Evolutionary conservation across 2,113 vertebrate genomes (phyloP).

Genomic region (Romanogobio albipinnatus): DNA sequence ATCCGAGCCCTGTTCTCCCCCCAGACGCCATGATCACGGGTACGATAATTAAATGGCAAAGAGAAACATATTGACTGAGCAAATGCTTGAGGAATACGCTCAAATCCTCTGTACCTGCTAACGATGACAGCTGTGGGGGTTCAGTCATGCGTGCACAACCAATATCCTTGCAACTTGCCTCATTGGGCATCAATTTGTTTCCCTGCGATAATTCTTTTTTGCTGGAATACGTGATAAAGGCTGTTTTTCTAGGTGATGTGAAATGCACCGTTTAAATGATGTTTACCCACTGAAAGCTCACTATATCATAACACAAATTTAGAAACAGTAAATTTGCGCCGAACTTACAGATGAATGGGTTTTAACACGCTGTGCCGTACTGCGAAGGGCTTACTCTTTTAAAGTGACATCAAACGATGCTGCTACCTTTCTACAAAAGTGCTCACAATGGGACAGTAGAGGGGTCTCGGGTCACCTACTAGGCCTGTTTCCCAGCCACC

Average conservation of each 20-base stretch:
- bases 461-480: slow-evolving; percentile 76
- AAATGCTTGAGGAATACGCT: slow-evolving; percentile 72
- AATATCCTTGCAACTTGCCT: slow-evolving; percentile 65
- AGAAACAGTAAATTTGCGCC: background rate
- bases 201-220: slow-evolving; percentile 47
- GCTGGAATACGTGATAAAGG: slow-evolving; percentile 37
- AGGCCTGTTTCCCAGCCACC: slow-evolving; percentile 78
- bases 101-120: slow-evolving; percentile 74
- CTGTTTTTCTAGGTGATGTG: slow-evolving; percentile 40
- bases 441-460: slow-evolving; percentile 75
- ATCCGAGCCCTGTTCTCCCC: slow-evolving; percentile 53
- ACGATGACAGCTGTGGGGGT: slow-evolving; percentile 70
- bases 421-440: slow-evolving; percentile 58
- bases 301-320: slow-evolving; percentile 7
- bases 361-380: background rate
- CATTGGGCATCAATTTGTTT: slow-evolving; percentile 67
- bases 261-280: background rate
- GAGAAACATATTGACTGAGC: slow-evolving; percentile 75
- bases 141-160: slow-evolving; percentile 67
- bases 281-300: background rate
- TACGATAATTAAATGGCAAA: slow-evolving; percentile 76
- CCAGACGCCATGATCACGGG: slow-evolving; percentile 69
- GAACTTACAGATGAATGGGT: background rate
- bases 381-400: slow-evolving; percentile 3
- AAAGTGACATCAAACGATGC: slow-evolving; percentile 49